Evolutionary conservation across 2,888 invertebrate genomes (phyloP).

Genomic region (Drosophila fulvimacula): DNA sequence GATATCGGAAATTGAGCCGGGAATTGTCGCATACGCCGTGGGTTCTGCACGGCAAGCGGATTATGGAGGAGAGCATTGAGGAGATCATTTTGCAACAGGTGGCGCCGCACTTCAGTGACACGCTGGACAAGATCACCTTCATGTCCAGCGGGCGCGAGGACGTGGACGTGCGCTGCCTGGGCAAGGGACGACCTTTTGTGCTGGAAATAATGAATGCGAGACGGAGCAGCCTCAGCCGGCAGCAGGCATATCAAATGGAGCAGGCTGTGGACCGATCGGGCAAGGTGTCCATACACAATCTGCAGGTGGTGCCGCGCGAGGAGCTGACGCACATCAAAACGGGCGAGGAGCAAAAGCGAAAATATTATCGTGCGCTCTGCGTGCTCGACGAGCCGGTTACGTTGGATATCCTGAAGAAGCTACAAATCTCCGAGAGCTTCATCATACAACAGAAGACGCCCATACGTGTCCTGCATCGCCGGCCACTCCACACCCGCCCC

Average conservation of each 20-base stretch:
- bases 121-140: constrained; percentile 88
- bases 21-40: constrained; percentile 94
- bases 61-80: constrained; percentile 95
- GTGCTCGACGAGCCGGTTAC: constrained; percentile 85
- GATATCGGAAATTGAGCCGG: constrained; percentile 94
- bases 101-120: constrained; percentile 86
- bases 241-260: constrained; percentile 87
- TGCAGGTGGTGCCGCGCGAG: constrained; percentile 89
- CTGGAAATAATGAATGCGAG: constrained; percentile 92
- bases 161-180: constrained; percentile 97
- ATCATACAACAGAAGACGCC: constrained; percentile 93
- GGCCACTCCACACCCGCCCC: constrained; percentile 90
- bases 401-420: constrained; percentile 86
- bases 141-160: constrained; percentile 98
- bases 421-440: constrained; percentile 85
- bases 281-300: constrained; percentile 87
- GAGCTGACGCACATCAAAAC: constrained; percentile 90
- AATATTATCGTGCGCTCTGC: constrained; percentile 94
- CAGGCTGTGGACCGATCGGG: constrained; percentile 86
- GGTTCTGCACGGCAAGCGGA: constrained; percentile 89
- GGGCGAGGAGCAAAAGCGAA: constrained; percentile 95
- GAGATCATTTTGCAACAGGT: constrained; percentile 92
- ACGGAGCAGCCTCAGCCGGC: constrained; percentile 85
- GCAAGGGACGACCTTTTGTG: constrained; percentile 96
- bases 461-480: constrained; percentile 93